Evolutionary conservation across 2,113 vertebrate species (phyloP), one percentile per base, ranked within the genome.

Genomic region (Grallaria varia): DNA sequence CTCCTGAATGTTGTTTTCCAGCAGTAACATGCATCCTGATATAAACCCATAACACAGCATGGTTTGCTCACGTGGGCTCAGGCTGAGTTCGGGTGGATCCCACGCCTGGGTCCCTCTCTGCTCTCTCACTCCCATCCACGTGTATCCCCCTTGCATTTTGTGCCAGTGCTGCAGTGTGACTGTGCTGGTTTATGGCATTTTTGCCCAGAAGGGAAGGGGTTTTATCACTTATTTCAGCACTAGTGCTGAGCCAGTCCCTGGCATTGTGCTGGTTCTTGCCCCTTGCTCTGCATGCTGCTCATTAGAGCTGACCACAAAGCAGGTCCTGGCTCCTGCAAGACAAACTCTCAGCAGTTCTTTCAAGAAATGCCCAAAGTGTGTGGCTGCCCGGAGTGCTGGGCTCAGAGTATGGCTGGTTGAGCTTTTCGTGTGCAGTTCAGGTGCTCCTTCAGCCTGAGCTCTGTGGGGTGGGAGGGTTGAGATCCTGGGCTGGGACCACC

Each of bases 241-340:
- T 55, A 50, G 19, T 7, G 12, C 22, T 40, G 59, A 39, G 3
- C 5, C 39, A 53, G 53, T 24, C 73, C 1, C 0, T 39, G 63
- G 30, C 40, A 71, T 28, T 71, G 35, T n/a, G 2, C 7, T 45
- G 3, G 11, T 60, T 39, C 39, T 80, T 20, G 19, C 45, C 33
- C 7, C 42, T 40, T 7, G 1, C 24, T 80, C 59, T 67, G 55
- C 27, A 8, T 50, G 23, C 37, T 66, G 45, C 28, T 79, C 33
- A 8, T 49, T 52, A 63, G 8, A 69, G 23, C 33, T 90, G 71
- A 69, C 25, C 49, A 58, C 28, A 60, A 31, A 75, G 44, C 64
- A 42, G 50, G 14, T 83, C 75, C 49, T 94, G 92, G 88, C 60
- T 96, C 85, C 82, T 96, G 82, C 88, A 87, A 10, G 82, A 42